Evolutionary conservation across 2,797 vertebrate genomes (phyloP).

Genomic region (Sylvia borin): DNA sequence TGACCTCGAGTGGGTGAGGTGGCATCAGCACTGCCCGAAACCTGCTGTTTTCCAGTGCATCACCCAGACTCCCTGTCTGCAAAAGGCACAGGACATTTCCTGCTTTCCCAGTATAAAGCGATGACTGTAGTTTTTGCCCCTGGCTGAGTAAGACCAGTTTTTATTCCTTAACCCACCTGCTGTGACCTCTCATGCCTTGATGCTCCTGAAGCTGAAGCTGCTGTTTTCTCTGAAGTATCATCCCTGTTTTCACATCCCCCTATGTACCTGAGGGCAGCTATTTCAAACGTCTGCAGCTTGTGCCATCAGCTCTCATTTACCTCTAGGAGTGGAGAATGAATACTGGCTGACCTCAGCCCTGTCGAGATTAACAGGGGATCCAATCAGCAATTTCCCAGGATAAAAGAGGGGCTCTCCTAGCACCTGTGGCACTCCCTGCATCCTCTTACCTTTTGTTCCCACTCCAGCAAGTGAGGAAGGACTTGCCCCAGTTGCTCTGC

Average conservation of each 20-base stretch:
- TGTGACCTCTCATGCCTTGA: background rate
- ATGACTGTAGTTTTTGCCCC: background rate
- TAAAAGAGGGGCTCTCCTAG: no score
- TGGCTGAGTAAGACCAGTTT: background rate
- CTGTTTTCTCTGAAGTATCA: background rate
- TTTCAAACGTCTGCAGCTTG: background rate
- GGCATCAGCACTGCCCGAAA: background rate
- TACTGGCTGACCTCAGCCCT: background rate
- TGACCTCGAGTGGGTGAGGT: background rate
- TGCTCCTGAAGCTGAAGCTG: background rate
- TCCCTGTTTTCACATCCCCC: background rate
- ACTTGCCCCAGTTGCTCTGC: background rate
- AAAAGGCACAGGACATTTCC: background rate
- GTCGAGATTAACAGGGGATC: background rate
- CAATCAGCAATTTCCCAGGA: background rate
- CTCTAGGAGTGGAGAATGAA: background rate
- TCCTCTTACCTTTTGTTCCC: background rate
- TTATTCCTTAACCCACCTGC: background rate
- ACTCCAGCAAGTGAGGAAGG: rapidly evolving
- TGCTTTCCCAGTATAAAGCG: background rate
- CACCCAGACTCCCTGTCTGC: background rate
- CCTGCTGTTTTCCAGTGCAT: background rate
- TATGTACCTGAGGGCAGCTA: background rate
- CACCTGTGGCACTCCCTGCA: background rate
- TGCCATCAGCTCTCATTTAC: background rate